Percentiles rank a stretch among this genome's conserved stretches.
phyloP scores from a whole-genome alignment of 2,113 vertebrate genomes.

The Ophiodon elongatus region DNA sequence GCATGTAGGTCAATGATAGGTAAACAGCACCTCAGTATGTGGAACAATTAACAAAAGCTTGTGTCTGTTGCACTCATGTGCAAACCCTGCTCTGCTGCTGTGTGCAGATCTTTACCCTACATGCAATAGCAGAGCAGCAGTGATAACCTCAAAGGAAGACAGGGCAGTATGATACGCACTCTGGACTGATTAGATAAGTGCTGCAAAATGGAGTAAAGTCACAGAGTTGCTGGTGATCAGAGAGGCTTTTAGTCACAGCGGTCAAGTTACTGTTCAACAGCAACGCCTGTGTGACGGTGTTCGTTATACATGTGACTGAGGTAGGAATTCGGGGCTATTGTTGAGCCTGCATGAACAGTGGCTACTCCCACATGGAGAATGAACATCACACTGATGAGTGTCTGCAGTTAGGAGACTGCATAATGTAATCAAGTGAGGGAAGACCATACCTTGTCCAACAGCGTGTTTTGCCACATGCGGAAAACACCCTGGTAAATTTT shows the following conservation, averaged over 20 bases:
- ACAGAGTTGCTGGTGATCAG: slow-evolving; percentile 13
- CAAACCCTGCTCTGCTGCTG: slow-evolving; percentile 20
- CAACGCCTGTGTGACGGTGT: neutral
- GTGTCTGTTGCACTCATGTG: neutral
- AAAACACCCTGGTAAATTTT: slow-evolving; percentile 92
- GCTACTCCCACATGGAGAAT: neutral
- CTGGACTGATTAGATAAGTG: slow-evolving; percentile 66
- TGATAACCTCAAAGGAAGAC: slow-evolving; percentile 44
- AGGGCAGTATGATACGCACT: slow-evolving; percentile 36
- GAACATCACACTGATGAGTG: neutral
- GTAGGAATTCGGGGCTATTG: neutral
- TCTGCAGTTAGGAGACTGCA: neutral
- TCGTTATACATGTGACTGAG: neutral
- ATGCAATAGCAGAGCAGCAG: neutral
- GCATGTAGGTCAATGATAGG: neutral
- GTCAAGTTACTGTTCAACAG: neutral
- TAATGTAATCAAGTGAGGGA: neutral
- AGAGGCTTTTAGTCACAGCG: slow-evolving; percentile 5
- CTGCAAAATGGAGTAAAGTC: slow-evolving; percentile 27
- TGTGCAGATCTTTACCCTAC: slow-evolving; percentile 35
- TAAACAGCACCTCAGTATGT: neutral
- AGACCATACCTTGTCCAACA: slow-evolving; percentile 89
- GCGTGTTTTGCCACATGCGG: slow-evolving; percentile 93
- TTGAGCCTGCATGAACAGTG: neutral
- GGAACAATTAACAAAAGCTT: slow-evolving; percentile 14